phyloP scores from a whole-genome alignment of 2,113 vertebrate species.

The Bagarius yarrelli region DNA sequence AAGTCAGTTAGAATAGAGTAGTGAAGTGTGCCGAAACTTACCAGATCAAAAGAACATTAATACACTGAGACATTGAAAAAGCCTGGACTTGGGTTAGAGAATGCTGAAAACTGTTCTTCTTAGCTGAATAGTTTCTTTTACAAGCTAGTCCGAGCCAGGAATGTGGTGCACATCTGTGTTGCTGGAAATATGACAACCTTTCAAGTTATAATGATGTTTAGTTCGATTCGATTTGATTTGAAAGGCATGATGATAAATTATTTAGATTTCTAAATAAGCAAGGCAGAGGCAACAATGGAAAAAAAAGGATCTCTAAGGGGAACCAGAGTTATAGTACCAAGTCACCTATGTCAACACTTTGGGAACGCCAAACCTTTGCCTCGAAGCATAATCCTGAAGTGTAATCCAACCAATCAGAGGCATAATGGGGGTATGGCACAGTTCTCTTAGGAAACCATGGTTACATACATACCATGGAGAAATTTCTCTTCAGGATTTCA shows the following conservation, averaged over 20 bases:
- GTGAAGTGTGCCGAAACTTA: slow-evolving; percentile 22
- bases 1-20: slow-evolving; percentile 4
- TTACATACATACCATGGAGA: no score
- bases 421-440: no score
- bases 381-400: no score
- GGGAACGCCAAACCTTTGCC: no score
- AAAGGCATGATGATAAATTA: background rate
- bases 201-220: background rate
- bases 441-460: no score
- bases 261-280: background rate
- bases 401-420: no score
- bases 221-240: background rate
- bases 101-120: background rate
- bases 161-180: background rate
- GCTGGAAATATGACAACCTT: background rate
- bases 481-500: no score
- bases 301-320: background rate
- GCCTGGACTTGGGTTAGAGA: background rate
- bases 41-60: slow-evolving; percentile 24
- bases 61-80: background rate
- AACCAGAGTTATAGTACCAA: background rate
- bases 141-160: background rate
- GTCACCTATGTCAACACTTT: no score
- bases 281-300: background rate
- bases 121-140: background rate